Base-by-base conservation (phyloP, 1,140 invertebrate genomes). In the Sinonovacula constricta region DNA sequence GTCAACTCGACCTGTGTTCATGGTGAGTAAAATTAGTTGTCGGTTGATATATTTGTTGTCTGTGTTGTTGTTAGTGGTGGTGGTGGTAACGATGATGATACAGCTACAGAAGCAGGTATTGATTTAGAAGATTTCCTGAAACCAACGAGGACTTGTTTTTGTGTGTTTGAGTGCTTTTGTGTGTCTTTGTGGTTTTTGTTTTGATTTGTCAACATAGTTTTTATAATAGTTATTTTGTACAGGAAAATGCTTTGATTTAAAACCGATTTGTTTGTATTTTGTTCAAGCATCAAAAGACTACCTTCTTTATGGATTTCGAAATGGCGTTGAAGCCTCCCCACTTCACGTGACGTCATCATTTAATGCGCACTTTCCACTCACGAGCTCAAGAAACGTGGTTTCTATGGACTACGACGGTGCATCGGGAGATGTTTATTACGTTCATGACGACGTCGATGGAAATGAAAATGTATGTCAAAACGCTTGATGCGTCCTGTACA, bases 321-420 rank as follows among this genome's bases (percentile, higher is more conserved):
- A 95, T 18, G 77, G 88, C 53, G 86, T 92, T 33, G 86, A 85
- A 39, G 91, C 90, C 33, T 77, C 91, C 4, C 80, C 85, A 51
- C 77, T 85, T 12, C 77, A 72, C 26, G 76, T 54, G 36, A 63
- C 15, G 36, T 26, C 28, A 53, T 45, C 34, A 10, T 54, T 36
- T 39, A 34, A 39, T 7, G 30, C 51, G 26, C 45, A 59, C 30
- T 33, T 59, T 31, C 57, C 70, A 1, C 30, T 74, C n/a, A 53
- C 51, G 33, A 62, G 34, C 12, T 60, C 26, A n/a, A 63, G 57
- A 14, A 95, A 95, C 89, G 97, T 97, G 18, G 93, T 95, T 0
- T 95, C 97, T 76, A 92, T 99, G 60, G 98, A 99, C 86, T 99
- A 96, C 87, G 98, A 99, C 87, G 94, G 96, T 28, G 94, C 94